phyloP scores from a whole-genome alignment of 2,113 vertebrate species.

The Alligator sinensis region DNA sequence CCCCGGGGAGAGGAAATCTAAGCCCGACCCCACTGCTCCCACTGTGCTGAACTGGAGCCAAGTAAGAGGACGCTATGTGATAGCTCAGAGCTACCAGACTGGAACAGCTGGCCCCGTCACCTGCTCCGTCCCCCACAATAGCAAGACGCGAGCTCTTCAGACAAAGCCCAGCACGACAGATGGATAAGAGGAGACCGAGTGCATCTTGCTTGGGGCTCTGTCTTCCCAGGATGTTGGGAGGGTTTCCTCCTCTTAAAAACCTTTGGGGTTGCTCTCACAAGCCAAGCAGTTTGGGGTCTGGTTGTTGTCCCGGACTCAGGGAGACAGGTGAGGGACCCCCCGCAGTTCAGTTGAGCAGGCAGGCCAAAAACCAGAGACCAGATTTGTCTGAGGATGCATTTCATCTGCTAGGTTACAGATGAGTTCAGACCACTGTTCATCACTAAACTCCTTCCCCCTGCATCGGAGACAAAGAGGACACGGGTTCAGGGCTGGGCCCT shows the following conservation, averaged over 20 bases:
- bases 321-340: too few relatives aligned
- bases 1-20: too few relatives aligned
- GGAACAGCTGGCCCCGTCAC: neutral
- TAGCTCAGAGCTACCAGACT: neutral
- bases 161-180: neutral
- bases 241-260: neutral
- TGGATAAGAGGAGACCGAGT: neutral
- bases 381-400: too few relatives aligned
- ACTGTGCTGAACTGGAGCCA: neutral
- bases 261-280: neutral
- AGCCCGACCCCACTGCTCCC: neutral
- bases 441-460: too few relatives aligned
- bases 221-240: neutral
- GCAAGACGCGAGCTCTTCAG: neutral
- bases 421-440: too few relatives aligned
- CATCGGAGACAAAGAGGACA: too few relatives aligned
- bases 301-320: too few relatives aligned
- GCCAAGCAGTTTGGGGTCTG: accelerated
- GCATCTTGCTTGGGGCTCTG: accelerated
- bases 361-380: too few relatives aligned
- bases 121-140: neutral
- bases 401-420: too few relatives aligned
- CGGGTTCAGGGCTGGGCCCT: too few relatives aligned
- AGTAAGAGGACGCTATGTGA: accelerated
- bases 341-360: too few relatives aligned